These are phyloP conservation scores for Pachyuromys duprasi DNA, from an alignment of 2,797 vertebrate species.

Conservation along the genomic window DNA sequence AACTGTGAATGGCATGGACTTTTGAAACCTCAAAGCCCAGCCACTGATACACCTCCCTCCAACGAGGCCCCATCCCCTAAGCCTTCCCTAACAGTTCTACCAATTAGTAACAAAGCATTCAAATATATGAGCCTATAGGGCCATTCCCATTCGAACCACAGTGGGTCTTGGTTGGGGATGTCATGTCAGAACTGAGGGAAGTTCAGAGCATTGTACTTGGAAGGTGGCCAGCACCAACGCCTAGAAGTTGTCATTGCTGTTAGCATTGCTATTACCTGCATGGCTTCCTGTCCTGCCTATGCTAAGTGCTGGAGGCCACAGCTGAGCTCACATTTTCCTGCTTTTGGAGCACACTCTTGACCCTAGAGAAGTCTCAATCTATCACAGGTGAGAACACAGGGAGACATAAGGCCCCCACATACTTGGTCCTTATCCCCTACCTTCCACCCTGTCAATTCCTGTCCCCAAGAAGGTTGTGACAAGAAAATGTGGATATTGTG, in stretches of 20 bases:
- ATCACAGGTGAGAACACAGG: not conserved
- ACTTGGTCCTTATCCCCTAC: not conserved
- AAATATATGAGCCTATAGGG: not conserved
- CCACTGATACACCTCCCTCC: not conserved
- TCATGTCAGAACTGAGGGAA: accelerated
- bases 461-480: not conserved
- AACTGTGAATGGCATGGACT: not conserved
- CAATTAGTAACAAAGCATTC: not conserved
- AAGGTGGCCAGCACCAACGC: accelerated
- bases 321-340: not conserved
- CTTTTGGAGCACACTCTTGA: not conserved
- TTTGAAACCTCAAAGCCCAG: not conserved
- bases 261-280: accelerated
- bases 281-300: not conserved
- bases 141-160: not conserved
- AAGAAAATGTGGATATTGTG: not conserved
- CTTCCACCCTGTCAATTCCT: not conserved
- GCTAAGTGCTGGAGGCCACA: not conserved
- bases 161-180: not conserved
- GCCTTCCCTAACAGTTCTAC: not conserved
- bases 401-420: too few species aligned
- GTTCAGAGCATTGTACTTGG: not conserved
- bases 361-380: not conserved
- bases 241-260: too few species aligned
- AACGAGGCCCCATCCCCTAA: not conserved